Base-by-base conservation (phyloP, 2,113 vertebrate genomes). In the Pterophyllum scalare region DNA sequence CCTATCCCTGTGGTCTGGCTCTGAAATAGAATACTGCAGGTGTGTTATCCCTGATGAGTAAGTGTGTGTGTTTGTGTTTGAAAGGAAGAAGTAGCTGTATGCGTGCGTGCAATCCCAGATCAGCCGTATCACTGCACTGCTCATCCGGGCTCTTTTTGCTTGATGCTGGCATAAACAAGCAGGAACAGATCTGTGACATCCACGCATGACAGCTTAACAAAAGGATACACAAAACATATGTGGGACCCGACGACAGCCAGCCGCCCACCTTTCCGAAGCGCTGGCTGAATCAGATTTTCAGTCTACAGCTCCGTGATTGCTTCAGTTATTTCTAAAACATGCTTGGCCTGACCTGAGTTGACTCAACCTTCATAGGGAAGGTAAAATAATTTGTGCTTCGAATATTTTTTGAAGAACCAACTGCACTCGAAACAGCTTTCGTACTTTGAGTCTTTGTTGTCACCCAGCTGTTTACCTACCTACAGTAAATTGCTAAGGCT, bases 151-250 rank as follows among this genome's bases (percentile, higher is more conserved):
- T 77, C 52, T 79, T 31, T 15, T 77, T 60, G 46, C 89, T 77
- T 52, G 31, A 79, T 74, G 72, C 72, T 83, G 89, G 84, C 83
- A 80, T 88, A 87, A 88, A 92, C 90, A 90, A 91, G 80, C 87
- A 82, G 87, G 75, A 80, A 80, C 88, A 75, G 90, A 90, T 89
- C 76, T 75, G 79, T 62, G 54, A 92, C 91, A 89, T 93, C 81
- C 86, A 82, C 87, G 49, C 91, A 86, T 78, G 93, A 90, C 92
- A 91, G 89, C 87, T 70, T 3, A 86, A 94, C 91, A 94, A 92
- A 93, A 86, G 89, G 60, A 77, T 75, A 86, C 76, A 90, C 86
- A 90, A 83, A 75, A 83, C 58, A 38, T 3, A 24, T 28, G 80
- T 65, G 59, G 52, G 72, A 82, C 84, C 49, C 7, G 11, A 57